These are phyloP conservation scores for Spodoptera exigua DNA, from an alignment of 2,888 invertebrate species.

Conservation along the genomic window DNA sequence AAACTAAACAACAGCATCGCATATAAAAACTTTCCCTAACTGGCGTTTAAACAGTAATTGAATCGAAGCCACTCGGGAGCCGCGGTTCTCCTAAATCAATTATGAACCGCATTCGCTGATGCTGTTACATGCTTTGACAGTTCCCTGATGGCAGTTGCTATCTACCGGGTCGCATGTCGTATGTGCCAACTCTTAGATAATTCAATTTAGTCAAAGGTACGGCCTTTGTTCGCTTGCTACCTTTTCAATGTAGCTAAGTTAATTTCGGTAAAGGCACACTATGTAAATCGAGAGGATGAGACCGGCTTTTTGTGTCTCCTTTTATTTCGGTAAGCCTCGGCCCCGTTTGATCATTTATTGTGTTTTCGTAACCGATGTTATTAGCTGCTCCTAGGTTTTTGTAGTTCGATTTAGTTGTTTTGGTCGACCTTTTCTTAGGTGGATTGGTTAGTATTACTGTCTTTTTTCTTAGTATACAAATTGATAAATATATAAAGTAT, in stretches of 20 bases:
- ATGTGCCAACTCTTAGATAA: constrained; percentile 50
- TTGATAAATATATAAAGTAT: too few relatives aligned
- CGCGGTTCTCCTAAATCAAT: constrained; percentile 68
- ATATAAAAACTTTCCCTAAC: constrained; percentile 55
- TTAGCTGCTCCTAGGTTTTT: constrained; percentile 10
- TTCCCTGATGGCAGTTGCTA: constrained; percentile 58
- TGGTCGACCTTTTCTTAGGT: not conserved
- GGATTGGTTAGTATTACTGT: too few relatives aligned
- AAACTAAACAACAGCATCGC: not conserved
- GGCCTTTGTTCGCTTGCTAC: constrained; percentile 51
- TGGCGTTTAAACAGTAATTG: constrained; percentile 59
- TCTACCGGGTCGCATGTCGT: constrained; percentile 21
- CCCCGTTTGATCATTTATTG: constrained; percentile 22
- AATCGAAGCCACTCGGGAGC: constrained; percentile 63
- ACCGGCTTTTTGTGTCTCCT: constrained; percentile 34
- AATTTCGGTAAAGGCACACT: constrained; percentile 50
- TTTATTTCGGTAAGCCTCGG: constrained; percentile 28
- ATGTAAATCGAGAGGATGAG: constrained; percentile 48
- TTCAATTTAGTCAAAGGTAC: constrained; percentile 51
- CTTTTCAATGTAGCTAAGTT: constrained; percentile 61
- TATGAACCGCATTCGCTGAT: constrained; percentile 68
- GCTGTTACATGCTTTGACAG: constrained; percentile 74
- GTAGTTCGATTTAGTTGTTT: constrained; percentile 9
- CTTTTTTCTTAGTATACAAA: too few relatives aligned
- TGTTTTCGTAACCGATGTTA: constrained; percentile 11